phyloP scores from a whole-genome alignment of 92 coral and sea anemone genomes.

The Galaxea fascicularis region DNA sequence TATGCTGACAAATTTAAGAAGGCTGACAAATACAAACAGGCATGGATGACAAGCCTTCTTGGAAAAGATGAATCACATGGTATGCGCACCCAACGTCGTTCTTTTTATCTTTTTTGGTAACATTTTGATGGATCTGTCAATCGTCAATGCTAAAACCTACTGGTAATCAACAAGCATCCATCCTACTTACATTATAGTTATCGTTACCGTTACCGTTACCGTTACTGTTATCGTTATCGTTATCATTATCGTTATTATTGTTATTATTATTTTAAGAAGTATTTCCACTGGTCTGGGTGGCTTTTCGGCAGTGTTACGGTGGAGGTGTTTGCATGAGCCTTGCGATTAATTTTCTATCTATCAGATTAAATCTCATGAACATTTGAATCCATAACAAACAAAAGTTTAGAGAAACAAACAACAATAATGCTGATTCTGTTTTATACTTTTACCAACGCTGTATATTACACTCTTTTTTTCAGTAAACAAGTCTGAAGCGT shows the following conservation, averaged over 20 bases:
- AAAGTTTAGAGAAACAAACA: too few species aligned
- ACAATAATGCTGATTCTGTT: too few species aligned
- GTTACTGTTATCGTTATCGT: too few species aligned
- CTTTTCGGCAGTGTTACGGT: too few species aligned
- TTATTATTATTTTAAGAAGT: too few species aligned
- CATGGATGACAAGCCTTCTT: neutral
- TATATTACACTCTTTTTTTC: neutral
- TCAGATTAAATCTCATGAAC: too few species aligned
- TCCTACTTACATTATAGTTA: neutral
- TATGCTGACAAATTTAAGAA: neutral
- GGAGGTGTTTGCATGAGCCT: too few species aligned
- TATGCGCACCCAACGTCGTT: neutral
- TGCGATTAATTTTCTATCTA: too few species aligned
- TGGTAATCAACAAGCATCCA: neutral
- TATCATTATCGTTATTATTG: too few species aligned
- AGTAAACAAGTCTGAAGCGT: neutral
- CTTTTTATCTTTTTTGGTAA: neutral
- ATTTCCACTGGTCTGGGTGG: too few species aligned
- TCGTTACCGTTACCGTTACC: too few species aligned
- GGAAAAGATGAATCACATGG: conserved; percentile 1
- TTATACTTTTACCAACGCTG: conserved; percentile 3
- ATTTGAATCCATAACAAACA: too few species aligned
- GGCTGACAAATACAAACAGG: neutral
- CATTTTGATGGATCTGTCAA: neutral
- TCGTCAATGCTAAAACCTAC: neutral